Conservation (phyloP, 2,113 vertebrate genomes). For the Pterophyllum scalare region DNA sequence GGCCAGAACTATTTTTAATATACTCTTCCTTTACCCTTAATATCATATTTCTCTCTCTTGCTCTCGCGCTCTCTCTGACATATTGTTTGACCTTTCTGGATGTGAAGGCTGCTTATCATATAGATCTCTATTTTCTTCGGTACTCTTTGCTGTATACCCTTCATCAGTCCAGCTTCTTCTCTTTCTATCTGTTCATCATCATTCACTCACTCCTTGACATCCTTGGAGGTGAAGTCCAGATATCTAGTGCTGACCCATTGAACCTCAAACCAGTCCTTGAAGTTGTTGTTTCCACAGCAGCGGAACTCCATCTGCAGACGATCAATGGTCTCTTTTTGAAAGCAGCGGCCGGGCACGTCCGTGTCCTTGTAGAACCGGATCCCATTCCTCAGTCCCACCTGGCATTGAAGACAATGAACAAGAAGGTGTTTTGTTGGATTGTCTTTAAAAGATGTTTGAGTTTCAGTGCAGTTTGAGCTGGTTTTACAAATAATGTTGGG, state of each 20-base stretch:
- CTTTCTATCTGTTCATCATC: not conserved
- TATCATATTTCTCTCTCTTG: slow-evolving; percentile 10
- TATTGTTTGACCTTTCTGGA: slow-evolving; percentile 40
- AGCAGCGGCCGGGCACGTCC: slow-evolving; percentile 86
- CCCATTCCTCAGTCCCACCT: slow-evolving; percentile 85
- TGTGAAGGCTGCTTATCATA: slow-evolving; percentile 33
- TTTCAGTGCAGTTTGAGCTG: not conserved
- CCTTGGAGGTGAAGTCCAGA: slow-evolving; percentile 84
- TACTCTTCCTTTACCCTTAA: slow-evolving; percentile 1
- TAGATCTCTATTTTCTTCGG: not conserved
- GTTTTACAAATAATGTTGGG: not conserved
- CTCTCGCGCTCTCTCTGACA: not conserved
- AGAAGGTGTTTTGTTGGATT: not conserved
- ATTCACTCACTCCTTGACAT: slow-evolving; percentile 86
- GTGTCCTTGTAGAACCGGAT: slow-evolving; percentile 88
- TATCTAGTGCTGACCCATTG: slow-evolving; percentile 88
- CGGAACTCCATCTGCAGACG: slow-evolving; percentile 85
- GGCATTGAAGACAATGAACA: slow-evolving; percentile 7
- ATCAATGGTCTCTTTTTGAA: slow-evolving; percentile 87
- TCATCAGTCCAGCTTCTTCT: not conserved
- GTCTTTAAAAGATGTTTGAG: not conserved
- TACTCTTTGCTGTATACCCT: not conserved
- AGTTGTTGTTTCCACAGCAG: slow-evolving; percentile 87
- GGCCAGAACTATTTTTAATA: slow-evolving; percentile 55
- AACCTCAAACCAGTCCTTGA: slow-evolving; percentile 88